phyloP scores from a whole-genome alignment of 1,140 invertebrate genomes.

The Rhynchophorus ferrugineus region DNA sequence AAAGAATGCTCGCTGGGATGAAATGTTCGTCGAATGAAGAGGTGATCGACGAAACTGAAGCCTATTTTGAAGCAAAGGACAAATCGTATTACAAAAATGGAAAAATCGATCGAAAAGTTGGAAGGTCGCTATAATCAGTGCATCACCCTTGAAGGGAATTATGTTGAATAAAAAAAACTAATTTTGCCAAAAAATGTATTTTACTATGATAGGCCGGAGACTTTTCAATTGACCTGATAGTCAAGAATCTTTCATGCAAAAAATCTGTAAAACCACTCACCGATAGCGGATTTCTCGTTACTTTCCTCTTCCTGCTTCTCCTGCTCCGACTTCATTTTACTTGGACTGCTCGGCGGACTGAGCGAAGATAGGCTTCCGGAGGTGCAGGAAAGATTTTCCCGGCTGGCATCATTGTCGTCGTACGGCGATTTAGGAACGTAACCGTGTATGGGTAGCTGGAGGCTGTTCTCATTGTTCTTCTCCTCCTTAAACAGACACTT shows the following conservation, averaged over 20 bases:
- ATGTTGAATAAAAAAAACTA: too few relatives aligned
- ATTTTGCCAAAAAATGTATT: too few relatives aligned
- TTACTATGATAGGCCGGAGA: too few relatives aligned
- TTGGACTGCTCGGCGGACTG: constrained; percentile 43
- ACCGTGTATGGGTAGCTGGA: constrained; percentile 7
- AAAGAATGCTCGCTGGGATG: too few relatives aligned
- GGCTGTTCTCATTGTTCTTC: constrained; percentile 11
- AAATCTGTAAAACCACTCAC: constrained; percentile 37
- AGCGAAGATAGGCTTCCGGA: constrained; percentile 41
- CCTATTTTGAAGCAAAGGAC: too few relatives aligned
- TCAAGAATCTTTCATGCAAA: not conserved
- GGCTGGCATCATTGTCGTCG: constrained; percentile 35
- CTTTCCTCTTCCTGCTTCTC: constrained; percentile 48
- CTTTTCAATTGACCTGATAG: too few relatives aligned
- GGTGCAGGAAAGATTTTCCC: constrained; percentile 39
- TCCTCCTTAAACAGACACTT: constrained; percentile 20
- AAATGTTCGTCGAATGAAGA: too few relatives aligned
- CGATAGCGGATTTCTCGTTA: constrained; percentile 45
- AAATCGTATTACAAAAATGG: too few relatives aligned
- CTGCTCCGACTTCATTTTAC: constrained; percentile 43
- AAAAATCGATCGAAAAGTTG: too few relatives aligned
- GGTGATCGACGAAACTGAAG: too few relatives aligned
- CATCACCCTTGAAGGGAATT: too few relatives aligned
- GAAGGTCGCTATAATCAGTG: too few relatives aligned
- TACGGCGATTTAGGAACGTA: constrained; percentile 30